These are phyloP conservation scores for Dolichoris vasculosae DNA, from an alignment of 1,140 invertebrate species.

Conservation along the genomic window DNA sequence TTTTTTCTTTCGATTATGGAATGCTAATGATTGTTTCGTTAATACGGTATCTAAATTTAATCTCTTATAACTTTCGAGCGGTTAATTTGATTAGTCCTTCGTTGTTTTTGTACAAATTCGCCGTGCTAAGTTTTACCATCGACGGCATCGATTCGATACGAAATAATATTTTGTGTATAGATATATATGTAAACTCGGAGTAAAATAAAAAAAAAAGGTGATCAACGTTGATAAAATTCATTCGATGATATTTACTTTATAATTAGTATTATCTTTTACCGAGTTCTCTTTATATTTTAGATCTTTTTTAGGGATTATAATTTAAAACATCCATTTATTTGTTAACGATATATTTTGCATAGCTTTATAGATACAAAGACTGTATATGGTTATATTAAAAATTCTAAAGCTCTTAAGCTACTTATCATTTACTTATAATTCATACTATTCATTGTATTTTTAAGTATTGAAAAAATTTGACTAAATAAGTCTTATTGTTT, in stretches of 20 bases:
- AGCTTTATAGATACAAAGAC: neutral
- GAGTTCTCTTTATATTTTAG: neutral
- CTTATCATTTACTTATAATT: conserved; percentile 26
- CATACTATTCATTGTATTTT: conserved; percentile 26
- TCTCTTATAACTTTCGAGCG: neutral
- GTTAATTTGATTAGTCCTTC: neutral
- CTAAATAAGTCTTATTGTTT: conserved; percentile 39
- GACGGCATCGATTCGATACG: neutral
- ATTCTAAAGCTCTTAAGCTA: neutral
- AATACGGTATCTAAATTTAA: neutral
- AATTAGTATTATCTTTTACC: neutral
- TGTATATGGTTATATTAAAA: neutral
- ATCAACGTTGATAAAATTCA: neutral
- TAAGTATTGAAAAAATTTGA: conserved; percentile 44
- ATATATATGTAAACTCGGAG: too few relatives aligned
- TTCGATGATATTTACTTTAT: neutral
- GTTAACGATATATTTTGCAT: too few relatives aligned
- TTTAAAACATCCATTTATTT: neutral
- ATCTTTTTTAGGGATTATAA: neutral
- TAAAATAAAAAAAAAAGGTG: too few relatives aligned
- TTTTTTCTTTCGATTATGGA: neutral
- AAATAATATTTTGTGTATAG: neutral
- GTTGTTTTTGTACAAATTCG: neutral
- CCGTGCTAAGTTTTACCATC: neutral
- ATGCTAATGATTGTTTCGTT: neutral